These are phyloP conservation scores for Xylocopa sonorina DNA, from an alignment of 1,140 invertebrate species.

Conservation along the genomic window DNA sequence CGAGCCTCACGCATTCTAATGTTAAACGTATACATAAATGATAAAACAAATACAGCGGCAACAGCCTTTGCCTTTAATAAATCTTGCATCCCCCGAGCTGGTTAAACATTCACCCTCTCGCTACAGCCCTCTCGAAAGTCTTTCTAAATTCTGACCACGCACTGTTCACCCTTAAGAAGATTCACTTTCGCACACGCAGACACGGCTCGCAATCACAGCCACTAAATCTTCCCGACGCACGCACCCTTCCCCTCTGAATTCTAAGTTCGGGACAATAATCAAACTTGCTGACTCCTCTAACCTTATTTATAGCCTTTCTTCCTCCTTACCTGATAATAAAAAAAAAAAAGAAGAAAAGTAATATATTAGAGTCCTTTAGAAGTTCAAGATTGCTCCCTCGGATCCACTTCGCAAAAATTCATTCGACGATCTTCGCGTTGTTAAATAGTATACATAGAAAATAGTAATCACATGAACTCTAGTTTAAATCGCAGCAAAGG, in stretches of 20 bases:
- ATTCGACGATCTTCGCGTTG: too few relatives aligned
- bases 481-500: too few relatives aligned
- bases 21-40: neutral
- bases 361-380: too few relatives aligned
- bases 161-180: neutral
- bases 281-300: too few relatives aligned
- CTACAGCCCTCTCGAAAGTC: neutral
- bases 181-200: neutral
- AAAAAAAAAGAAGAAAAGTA: too few relatives aligned
- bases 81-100: neutral
- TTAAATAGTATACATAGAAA: too few relatives aligned
- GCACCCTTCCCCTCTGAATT: neutral
- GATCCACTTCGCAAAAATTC: too few relatives aligned
- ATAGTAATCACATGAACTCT: too few relatives aligned
- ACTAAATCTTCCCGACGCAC: neutral
- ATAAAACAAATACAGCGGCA: neutral
- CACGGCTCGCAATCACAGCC: neutral
- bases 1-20: neutral
- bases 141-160: constrained; percentile 16
- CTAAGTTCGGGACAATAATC: too few relatives aligned
- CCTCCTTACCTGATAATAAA: too few relatives aligned
- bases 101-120: neutral
- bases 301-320: neutral
- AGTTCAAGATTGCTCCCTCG: too few relatives aligned
- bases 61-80: neutral